phyloP scores from a whole-genome alignment of 2,888 invertebrate genomes.

The Dasypogon diadema region DNA sequence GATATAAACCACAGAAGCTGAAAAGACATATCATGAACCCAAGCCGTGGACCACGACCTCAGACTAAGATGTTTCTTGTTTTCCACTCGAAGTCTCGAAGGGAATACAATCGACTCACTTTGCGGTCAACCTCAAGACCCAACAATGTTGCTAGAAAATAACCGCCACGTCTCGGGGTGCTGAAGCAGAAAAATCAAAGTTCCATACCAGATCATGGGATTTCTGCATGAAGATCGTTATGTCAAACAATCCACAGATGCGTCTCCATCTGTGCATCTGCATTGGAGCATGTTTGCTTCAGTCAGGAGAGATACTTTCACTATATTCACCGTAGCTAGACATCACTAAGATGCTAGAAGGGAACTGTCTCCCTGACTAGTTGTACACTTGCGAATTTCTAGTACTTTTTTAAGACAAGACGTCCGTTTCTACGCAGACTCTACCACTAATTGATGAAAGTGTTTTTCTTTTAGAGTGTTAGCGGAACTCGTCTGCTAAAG shows the following conservation, averaged over 20 bases:
- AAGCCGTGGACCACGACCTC: neutral
- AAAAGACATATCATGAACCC: neutral
- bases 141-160: neutral
- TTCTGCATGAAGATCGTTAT: neutral
- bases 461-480: neutral
- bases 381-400: neutral
- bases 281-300: neutral
- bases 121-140: neutral
- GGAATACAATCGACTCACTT: neutral
- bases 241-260: conserved; percentile 6
- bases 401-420: neutral
- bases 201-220: neutral
- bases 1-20: neutral
- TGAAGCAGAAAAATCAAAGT: neutral
- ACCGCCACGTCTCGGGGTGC: neutral
- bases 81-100: neutral
- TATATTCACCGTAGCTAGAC: neutral
- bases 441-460: neutral
- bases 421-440: neutral
- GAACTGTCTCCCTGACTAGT: neutral
- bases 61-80: neutral
- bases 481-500: neutral
- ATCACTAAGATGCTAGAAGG: neutral
- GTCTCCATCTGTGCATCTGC: conserved; percentile 19
- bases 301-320: conserved; percentile 10